Percentiles rank a stretch among this genome's conserved stretches.
phyloP scores from a whole-genome alignment of 2,888 invertebrate genomes.

The Epistrophe eligans region DNA sequence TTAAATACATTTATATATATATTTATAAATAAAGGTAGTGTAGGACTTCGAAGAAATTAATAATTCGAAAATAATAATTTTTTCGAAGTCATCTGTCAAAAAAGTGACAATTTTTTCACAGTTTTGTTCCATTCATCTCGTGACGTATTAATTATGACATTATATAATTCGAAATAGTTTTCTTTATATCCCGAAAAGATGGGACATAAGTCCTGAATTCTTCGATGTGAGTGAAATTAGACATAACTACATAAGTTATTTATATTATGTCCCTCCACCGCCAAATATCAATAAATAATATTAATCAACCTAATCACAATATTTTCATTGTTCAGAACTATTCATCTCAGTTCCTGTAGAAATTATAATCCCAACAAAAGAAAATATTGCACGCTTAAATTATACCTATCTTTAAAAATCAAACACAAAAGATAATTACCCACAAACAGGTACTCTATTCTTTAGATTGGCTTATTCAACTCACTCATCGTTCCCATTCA shows the following conservation, averaged over 20 bases:
- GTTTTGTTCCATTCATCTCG: too few relatives aligned
- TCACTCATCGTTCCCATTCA: slow-evolving; percentile 47
- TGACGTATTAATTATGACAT: too few relatives aligned
- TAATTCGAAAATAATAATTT: too few relatives aligned
- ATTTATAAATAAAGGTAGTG: too few relatives aligned
- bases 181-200: background rate
- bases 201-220: background rate
- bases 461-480: slow-evolving; percentile 46
- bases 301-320: slow-evolving; percentile 17
- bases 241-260: background rate
- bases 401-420: slow-evolving; percentile 6
- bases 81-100: too few relatives aligned
- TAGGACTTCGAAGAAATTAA: too few relatives aligned
- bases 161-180: too few relatives aligned
- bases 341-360: slow-evolving; percentile 24
- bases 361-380: slow-evolving; percentile 24
- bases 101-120: too few relatives aligned
- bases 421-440: slow-evolving; percentile 32
- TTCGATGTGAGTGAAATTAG: background rate
- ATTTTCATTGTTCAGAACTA: slow-evolving; percentile 21
- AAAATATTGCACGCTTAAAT: slow-evolving; percentile 26
- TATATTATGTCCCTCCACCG: background rate
- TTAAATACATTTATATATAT: too few relatives aligned
- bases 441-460: slow-evolving; percentile 43
- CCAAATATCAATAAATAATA: background rate